These are phyloP conservation scores for Indri indri DNA, from an alignment of 2,113 vertebrate species.

Conservation along the genomic window DNA sequence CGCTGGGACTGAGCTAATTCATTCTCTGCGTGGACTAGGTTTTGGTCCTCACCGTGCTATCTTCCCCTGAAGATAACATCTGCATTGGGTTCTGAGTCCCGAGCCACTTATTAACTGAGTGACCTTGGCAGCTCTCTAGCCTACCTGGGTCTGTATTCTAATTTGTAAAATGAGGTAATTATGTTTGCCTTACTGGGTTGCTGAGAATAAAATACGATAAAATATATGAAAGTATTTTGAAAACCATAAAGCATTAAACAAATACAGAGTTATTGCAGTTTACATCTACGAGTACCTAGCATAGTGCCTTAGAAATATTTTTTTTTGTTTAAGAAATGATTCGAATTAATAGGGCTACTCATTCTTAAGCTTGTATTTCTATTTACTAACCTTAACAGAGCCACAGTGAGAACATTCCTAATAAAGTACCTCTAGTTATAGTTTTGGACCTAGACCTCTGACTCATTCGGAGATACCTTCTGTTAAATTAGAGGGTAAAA, in stretches of 20 bases:
- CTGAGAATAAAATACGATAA: not conserved
- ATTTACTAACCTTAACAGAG: not conserved
- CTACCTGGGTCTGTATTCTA: not conserved
- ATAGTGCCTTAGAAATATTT: not conserved
- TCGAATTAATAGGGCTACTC: not conserved
- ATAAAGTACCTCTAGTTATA: not conserved
- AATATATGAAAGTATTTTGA: not conserved
- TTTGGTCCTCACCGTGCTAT: rapidly evolving
- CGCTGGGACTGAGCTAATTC: not conserved
- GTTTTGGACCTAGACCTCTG: not conserved
- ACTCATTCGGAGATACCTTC: not conserved
- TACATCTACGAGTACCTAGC: rapidly evolving
- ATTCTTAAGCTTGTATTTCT: not conserved
- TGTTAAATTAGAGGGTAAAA: not conserved
- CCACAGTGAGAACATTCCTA: not conserved
- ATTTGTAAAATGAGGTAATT: not conserved
- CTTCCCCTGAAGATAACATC: not conserved
- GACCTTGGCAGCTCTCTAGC: not conserved
- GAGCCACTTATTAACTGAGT: not conserved
- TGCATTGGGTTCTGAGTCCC: not conserved
- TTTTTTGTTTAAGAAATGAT: no score
- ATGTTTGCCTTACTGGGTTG: not conserved
- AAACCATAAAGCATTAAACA: not conserved
- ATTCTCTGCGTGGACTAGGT: not conserved
- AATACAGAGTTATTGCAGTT: not conserved